These are phyloP conservation scores for Gari tellinella DNA, from an alignment of 2,888 invertebrate genomes.

Conservation along the genomic window DNA sequence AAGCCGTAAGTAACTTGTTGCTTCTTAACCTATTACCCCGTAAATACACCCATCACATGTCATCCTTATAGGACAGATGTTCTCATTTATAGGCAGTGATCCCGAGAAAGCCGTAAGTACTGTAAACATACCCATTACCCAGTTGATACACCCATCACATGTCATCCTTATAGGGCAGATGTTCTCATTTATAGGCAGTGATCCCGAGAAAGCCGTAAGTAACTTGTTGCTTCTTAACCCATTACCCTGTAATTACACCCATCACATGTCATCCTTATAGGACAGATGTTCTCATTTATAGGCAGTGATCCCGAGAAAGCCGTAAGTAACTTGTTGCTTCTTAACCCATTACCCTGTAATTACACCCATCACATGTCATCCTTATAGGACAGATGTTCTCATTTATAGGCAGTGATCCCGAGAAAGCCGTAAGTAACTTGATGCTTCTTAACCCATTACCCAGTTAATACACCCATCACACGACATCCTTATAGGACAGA, in stretches of 20 bases:
- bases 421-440: conserved; percentile 82
- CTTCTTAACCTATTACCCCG: too few species aligned
- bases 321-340: conserved; percentile 74
- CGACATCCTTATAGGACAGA: conserved; percentile 82
- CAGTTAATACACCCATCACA: too few species aligned
- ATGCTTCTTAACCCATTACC: too few species aligned
- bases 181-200: conserved; percentile 83
- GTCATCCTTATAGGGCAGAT: conserved; percentile 82
- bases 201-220: conserved; percentile 83
- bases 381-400: conserved; percentile 83
- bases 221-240: too few species aligned
- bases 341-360: too few species aligned
- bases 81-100: conserved; percentile 82
- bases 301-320: conserved; percentile 83
- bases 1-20: conserved; percentile 82
- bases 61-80: conserved; percentile 83
- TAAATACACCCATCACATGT: conserved; percentile 81
- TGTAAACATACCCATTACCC: too few species aligned
- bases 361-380: conserved; percentile 80
- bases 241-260: too few species aligned
- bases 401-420: conserved; percentile 83
- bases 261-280: conserved; percentile 81
- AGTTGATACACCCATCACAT: too few species aligned
- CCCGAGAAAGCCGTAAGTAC: conserved; percentile 83
- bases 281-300: conserved; percentile 83